These are phyloP conservation scores for Spermophilus dauricus DNA, from an alignment of 2,113 vertebrate species.

Conservation along the genomic window DNA sequence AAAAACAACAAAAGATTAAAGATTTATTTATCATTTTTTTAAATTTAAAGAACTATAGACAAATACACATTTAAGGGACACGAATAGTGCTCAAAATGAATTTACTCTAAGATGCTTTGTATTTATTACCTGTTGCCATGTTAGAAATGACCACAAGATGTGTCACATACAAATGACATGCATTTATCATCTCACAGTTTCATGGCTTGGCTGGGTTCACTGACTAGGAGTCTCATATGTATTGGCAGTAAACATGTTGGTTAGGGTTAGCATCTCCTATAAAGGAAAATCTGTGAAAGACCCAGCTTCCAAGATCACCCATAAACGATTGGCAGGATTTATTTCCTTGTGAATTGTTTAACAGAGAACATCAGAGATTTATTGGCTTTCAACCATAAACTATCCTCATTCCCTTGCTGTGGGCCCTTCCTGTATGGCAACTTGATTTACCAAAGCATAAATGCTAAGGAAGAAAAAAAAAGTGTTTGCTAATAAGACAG, in stretches of 20 bases:
- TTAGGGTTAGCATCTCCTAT: neutral
- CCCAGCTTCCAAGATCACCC: neutral
- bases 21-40: neutral
- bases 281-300: neutral
- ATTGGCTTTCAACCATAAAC: neutral
- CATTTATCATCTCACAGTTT: neutral
- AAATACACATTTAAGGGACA: neutral
- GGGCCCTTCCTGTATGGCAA: neutral
- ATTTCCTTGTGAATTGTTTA: neutral
- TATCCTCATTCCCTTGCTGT: neutral
- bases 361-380: neutral
- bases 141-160: neutral
- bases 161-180: neutral
- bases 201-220: neutral
- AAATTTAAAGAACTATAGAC: neutral
- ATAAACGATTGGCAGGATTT: neutral
- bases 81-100: neutral
- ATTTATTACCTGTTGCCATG: neutral
- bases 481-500: neutral
- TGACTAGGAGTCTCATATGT: neutral
- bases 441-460: neutral
- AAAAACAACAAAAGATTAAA: neutral
- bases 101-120: neutral
- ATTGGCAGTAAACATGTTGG: neutral
- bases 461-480: neutral